A percentile compares a stretch with the other conserved stretches of the same genome.
Conservation (phyloP, 2,113 vertebrate species). For the Cettia cetti region DNA sequence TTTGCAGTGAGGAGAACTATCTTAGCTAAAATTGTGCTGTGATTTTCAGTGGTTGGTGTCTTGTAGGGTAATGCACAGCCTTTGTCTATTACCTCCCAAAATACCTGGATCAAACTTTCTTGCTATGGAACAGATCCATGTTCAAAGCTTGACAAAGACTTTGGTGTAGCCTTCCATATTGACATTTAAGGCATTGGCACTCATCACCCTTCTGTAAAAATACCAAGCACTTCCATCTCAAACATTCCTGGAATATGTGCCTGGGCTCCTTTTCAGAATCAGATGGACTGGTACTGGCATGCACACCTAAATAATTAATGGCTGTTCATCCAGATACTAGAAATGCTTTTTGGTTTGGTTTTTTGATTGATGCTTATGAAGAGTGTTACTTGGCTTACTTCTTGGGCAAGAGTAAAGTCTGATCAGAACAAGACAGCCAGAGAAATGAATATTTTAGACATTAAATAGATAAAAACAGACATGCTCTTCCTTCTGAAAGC, state of each 20-base stretch:
- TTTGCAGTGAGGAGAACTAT: background rate
- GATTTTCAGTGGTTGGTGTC: background rate
- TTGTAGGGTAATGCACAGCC: background rate
- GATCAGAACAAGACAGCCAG: background rate
- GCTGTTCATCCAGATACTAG: background rate
- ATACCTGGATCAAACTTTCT: background rate
- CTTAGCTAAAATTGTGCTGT: background rate
- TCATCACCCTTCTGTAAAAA: background rate
- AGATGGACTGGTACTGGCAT: background rate
- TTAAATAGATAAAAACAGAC: background rate
- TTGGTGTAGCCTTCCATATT: background rate
- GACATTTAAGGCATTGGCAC: background rate
- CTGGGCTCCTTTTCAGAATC: background rate
- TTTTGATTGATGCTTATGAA: background rate
- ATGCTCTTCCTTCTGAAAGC: background rate
- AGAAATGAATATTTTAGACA: background rate
- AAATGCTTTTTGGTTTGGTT: background rate
- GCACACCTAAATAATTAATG: background rate
- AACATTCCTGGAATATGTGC: background rate
- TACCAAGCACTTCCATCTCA: fast-evolving
- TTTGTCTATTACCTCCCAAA: background rate
- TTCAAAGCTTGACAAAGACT: background rate
- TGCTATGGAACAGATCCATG: background rate
- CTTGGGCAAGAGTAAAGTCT: background rate
- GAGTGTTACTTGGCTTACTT: background rate